Conservation (phyloP, 2,797 vertebrate genomes). For the Pyrocephalus nanus region DNA sequence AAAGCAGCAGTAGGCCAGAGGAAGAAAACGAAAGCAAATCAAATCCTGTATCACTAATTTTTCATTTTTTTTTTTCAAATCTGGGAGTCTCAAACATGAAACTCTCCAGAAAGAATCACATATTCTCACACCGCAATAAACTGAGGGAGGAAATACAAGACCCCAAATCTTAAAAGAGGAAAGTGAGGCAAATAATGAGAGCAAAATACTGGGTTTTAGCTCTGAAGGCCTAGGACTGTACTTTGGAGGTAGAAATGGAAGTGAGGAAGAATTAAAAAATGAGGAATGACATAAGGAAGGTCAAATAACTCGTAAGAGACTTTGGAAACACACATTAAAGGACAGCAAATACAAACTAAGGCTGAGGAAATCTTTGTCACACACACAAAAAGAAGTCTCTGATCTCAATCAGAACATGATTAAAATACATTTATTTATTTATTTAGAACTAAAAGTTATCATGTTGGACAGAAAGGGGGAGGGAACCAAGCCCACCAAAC, state of each 20-base stretch:
- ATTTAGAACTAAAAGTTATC: background rate
- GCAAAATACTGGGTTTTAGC: background rate
- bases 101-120: background rate
- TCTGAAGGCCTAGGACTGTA: background rate
- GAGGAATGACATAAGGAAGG: background rate
- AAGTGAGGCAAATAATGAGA: background rate
- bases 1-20: background rate
- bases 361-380: background rate
- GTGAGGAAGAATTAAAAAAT: background rate
- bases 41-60: background rate
- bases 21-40: background rate
- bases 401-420: background rate
- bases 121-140: background rate
- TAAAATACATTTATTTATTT: background rate
- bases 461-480: background rate
- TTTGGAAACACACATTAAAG: background rate
- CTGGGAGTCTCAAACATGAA: background rate
- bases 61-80: background rate
- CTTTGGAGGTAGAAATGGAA: background rate
- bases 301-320: background rate
- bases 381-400: background rate
- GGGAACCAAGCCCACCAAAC: background rate
- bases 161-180: background rate
- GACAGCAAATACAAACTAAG: background rate
- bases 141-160: background rate